Conservation (phyloP, 2,888 invertebrate genomes). For the Hermaeophaga mercurialis region DNA sequence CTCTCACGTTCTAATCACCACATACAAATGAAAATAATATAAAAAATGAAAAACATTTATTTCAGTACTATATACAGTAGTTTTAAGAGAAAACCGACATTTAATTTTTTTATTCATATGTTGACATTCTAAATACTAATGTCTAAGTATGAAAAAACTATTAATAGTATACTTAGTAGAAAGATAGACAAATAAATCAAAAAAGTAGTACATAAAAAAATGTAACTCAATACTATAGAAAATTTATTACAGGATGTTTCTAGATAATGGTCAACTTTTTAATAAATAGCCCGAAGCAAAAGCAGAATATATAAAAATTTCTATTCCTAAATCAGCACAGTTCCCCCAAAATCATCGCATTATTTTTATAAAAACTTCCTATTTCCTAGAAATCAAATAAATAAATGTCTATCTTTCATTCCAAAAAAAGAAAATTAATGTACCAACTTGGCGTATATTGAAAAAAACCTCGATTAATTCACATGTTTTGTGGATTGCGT, state of each 20-base stretch:
- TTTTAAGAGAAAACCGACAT: not conserved
- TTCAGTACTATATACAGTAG: constrained; percentile 2
- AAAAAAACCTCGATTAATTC: constrained; percentile 37
- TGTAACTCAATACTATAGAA: not conserved
- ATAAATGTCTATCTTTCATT: not conserved
- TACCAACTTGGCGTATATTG: constrained; percentile 1
- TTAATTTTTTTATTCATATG: no score
- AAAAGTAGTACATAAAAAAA: not conserved
- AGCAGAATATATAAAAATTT: not conserved
- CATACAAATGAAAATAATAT: not conserved
- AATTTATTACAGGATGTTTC: not conserved
- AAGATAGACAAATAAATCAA: no score
- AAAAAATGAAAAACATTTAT: not conserved
- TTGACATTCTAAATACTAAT: not conserved
- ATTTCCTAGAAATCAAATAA: not conserved
- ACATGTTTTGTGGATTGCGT: constrained; percentile 46
- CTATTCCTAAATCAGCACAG: not conserved
- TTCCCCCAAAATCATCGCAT: no score
- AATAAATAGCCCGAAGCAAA: not conserved
- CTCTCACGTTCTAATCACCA: not conserved
- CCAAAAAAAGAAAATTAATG: constrained; percentile 5
- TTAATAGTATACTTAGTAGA: no score
- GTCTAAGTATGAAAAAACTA: no score
- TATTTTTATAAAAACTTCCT: not conserved
- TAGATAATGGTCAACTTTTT: no score